Base-by-base conservation (phyloP, 2,797 vertebrate genomes). In the Labeo calbasu region DNA sequence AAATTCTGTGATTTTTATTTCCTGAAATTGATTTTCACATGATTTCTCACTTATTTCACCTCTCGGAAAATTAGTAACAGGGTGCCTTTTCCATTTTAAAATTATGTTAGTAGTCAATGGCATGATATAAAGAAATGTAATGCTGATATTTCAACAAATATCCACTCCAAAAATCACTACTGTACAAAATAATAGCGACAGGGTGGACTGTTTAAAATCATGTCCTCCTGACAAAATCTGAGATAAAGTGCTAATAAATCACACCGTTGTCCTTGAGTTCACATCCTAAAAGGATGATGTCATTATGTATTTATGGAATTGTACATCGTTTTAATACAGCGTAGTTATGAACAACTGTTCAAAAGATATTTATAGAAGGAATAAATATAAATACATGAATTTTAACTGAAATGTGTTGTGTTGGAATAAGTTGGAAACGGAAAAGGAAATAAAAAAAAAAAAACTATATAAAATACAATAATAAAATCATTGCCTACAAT, bases 1-100 rank as follows among this genome's bases (percentile, higher is more conserved):
- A 55, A 46, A 55, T 32, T 32, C 19, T 15, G 19, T 61, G 21
- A 61, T 78, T 78, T 71, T 70, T 36, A 51, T 61, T 51, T 79
- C 55, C 76, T 15, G 19, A 79, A 50, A 79, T 63, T 23, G 53
- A 83, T 68, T 36, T 10, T 43, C 36, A 15, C 32, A 8, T 13
- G 21, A 43, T 53, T 68, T 66, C 19, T 43, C 11, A 68, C 40
- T 23, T 14, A 21, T 59, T 76, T 70, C n/a, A 25, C 19, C 32
- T 69, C 2, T 10, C 32, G 1, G 32, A 36, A 36, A 36, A 36
- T 36, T 36, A 36, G 32, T 5, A 36, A 36, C 32, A 36, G 32
- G 3, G 32, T 17, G 32, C 4, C 32, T 36, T 36, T 32, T 36
- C 32, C 32, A 36, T 59, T 57, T 59, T 23, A 43, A 43, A 43